Percentiles rank a stretch among this genome's conserved stretches.
Evolutionary conservation across 2,113 vertebrate genomes (phyloP).

Genomic region (Bos javanicus): DNA sequence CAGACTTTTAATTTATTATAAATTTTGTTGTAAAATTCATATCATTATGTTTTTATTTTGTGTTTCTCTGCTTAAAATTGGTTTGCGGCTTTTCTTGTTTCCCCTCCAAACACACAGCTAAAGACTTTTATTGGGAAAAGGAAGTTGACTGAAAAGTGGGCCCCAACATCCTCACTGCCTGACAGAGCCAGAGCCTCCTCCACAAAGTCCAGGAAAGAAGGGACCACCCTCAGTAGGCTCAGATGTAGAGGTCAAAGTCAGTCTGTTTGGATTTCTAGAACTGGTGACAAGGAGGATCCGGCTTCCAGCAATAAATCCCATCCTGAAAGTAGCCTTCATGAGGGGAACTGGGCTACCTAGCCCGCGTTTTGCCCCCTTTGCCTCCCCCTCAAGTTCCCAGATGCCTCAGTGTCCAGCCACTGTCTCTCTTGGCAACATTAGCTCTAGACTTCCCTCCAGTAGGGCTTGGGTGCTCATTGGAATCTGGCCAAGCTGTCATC

Average conservation of each 20-base stretch:
- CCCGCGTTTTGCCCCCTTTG: constrained; percentile 69
- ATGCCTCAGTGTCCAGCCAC: constrained; percentile 85
- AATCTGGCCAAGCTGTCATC: constrained; percentile 56
- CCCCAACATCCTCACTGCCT: constrained; percentile 9
- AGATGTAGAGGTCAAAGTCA: constrained; percentile 92
- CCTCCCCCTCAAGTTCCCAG: constrained; percentile 83
- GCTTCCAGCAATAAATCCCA: constrained; percentile 89
- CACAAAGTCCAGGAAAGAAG: constrained; percentile 33
- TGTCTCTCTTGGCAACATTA: constrained; percentile 88
- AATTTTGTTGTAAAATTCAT: constrained; percentile 5
- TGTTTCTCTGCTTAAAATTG: constrained; percentile 13
- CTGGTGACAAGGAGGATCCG: constrained; percentile 84
- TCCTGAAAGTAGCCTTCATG: constrained; percentile 89
- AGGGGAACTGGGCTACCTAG: constrained; percentile 52
- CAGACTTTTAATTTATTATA: background rate
- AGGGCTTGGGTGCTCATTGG: constrained; percentile 73
- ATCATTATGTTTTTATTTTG: background rate
- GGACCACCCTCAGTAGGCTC: constrained; percentile 52
- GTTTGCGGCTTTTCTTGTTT: background rate
- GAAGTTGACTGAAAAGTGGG: background rate
- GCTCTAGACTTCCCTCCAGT: constrained; percentile 82
- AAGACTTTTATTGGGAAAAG: constrained; percentile 62
- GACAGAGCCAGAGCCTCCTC: background rate
- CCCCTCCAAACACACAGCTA: background rate
- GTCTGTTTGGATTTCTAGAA: constrained; percentile 92